Base-by-base conservation (phyloP, 2,888 invertebrate species). In the Philaethria dido region DNA sequence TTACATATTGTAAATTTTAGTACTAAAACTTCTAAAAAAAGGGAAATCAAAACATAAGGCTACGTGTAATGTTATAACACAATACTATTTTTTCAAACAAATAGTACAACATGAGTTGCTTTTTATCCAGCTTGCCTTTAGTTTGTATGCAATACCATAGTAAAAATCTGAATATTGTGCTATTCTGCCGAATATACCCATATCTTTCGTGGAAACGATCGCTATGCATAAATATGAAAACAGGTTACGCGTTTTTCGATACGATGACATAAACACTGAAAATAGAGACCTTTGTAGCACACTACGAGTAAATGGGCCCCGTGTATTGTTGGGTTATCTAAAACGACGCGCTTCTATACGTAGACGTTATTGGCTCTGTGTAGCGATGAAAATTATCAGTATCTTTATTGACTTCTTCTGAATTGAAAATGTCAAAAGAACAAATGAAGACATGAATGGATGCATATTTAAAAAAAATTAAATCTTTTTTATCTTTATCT, bases 321-420 rank as follows among this genome's bases (percentile, higher is more conserved):
- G 80, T 82, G 78, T 86, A 86, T 89, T 86, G 87, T 87, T 80
- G 78, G 80, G 83, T 88, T 90, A 88, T 88, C 89, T 86, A 77
- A 77, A 82, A 81, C 83, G 85, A 69, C 75, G 75, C 71, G 81
- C 79, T 81, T 76, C 75, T 25, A 6, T 18, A 33, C 13, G 25
- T 18, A 29, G 45, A 25, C 3, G 29, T 44, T 18, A 33, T 20
- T 47, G 60, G 45, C n/a, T 29, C 20, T 33, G 60, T 57, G 60
- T 68, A 54, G 69, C 57, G 70, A 69, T 62, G 66, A 62, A 69
- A 72, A 68, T 73, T 71, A 70, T 54, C 48, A 44, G 47, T 47
- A 59, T 42, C 45, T 62, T 57, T 66, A 66, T 62, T 57, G 20
- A 16, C 44, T 62, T 57, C 13, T 33, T 47, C 18, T 6, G 4